Evolutionary conservation across 2,113 vertebrate genomes (phyloP), one percentile per base, ranked within the genome.

Genomic region (Caranx ignobilis): DNA sequence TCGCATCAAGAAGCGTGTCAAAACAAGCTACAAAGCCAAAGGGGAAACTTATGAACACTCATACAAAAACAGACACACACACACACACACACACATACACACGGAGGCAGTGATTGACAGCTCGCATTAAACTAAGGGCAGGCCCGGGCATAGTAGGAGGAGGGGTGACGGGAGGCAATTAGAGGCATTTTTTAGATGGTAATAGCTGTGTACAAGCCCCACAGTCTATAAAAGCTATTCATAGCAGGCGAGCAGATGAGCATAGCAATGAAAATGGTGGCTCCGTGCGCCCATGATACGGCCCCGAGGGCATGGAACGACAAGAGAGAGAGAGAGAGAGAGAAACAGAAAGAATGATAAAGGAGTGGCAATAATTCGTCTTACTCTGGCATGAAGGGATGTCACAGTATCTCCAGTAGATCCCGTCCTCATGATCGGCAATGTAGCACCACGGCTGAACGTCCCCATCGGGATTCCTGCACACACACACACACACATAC

Each of bases 381-480:
- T 98, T 95, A 99, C 98, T 99, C 91, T 96, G 95, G 84, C 98
- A 99, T 15, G 96, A 94, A 0, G 97, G 96, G 82, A 99, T 98
- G 90, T 98, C 97, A 60, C 98, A 99, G 94, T 97, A 98, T 83
- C 96, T 97, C 98, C 98, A 99, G 90, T 99, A 98, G 86, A 97
- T 96, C 3, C 97, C 96, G 0, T 99, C 98, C 52, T 99, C 98
- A 0, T 97, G 95, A 68, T 99, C 97, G 0, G 97, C 95, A 73
- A 98, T 96, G 50, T 99, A 99, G 90, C 98, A 99, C 98, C 98
- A 99, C 0, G 98, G 98, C 88, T 97, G 98, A 75, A 99, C 97
- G 6, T 99, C 98, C 45, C 97, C 97, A 56, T 99, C 98, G 0
- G 98, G 98, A 78, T 99, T 98, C 89, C 98, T 99, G 93, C 73